Evolutionary conservation across 2,797 vertebrate species (phyloP), one percentile per base, ranked within the genome.

Genomic region (Sus cebifrons): DNA sequence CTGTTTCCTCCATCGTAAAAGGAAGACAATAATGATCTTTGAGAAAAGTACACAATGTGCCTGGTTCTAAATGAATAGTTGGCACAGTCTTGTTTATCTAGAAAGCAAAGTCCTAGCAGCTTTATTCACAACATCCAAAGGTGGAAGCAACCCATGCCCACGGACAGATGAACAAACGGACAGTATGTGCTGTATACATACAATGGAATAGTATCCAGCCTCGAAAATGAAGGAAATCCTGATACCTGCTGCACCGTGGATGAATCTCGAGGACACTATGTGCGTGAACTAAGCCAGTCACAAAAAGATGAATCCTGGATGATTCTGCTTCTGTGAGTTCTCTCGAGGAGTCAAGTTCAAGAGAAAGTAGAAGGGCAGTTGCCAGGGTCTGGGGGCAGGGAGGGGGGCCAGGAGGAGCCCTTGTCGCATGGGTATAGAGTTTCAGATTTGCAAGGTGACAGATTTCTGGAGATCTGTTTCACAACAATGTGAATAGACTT

Each of bases 281-380:
- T n/a, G 18, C 56, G 20, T 8, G 18, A 67, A 67, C 32, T 32
- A 21, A 68, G 49, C 12, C 56, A 77, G 14, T 64, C 23, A 10
- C 20, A 16, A 16, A 21, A 23, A 21, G 68, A 93, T 58, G 21
- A 25, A 56, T 9, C 15, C 62, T 36, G 5, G 13, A 0, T 3
- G n/a, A 32, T 25, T 29, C 58, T 56, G 20, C 15, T 17, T 14
- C 3, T 0, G 3, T 0, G 49, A 85, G 32, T 15, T 6, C 5
- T 23, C 68, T 10, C 1, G 20, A 15, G 3, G 2, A 13, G 82
- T 64, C 32, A 10, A 8, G 62, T 21, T 56, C 15, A 6, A 87
- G 9, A 60, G 65, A 15, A 44, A 29, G 29, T 15, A 2, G 81
- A 17, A 32, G 3, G 36, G 6, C 1, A 52, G 14, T 14, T 44